Percentiles rank a stretch among this genome's conserved stretches.
Evolutionary conservation across 2,888 invertebrate genomes (phyloP).

Genomic region (Acleris laterana): DNA sequence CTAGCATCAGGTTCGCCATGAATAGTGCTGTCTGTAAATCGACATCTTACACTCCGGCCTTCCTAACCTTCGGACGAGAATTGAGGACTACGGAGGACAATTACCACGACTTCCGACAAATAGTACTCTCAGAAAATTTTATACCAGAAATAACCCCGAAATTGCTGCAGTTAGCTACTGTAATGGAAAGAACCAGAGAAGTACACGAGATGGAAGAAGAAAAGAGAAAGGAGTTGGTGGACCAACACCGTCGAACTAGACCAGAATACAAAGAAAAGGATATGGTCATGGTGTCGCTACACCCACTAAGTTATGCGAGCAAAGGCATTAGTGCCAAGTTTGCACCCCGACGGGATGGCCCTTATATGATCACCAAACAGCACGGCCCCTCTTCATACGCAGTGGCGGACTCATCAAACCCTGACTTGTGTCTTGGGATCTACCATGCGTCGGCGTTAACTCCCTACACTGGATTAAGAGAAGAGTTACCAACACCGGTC

Average conservation of each 20-base stretch:
- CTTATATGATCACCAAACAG: conserved; percentile 4
- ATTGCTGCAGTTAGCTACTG: neutral
- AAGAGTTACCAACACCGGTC: too few species aligned
- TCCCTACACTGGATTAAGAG: neutral
- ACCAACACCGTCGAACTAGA: neutral
- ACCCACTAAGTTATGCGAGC: neutral
- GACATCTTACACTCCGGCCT: neutral
- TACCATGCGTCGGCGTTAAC: neutral
- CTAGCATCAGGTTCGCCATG: neutral
- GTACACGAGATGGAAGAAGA: conserved; percentile 12
- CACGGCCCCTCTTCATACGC: neutral
- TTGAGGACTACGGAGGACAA: conserved; percentile 1
- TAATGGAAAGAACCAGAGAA: conserved; percentile 1
- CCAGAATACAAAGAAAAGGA: neutral
- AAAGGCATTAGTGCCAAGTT: neutral
- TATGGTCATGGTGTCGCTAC: neutral
- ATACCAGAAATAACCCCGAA: conserved; percentile 8
- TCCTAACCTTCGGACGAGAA: conserved; percentile 1
- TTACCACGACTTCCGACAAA: neutral
- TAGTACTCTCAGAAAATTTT: conserved; percentile 3
- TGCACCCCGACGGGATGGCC: neutral
- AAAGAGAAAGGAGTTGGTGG: neutral
- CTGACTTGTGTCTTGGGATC: neutral
- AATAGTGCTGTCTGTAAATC: neutral
- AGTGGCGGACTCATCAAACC: neutral